These are phyloP conservation scores for Neoseiulus cucumeris DNA, from an alignment of 1,140 invertebrate species.

Conservation along the genomic window DNA sequence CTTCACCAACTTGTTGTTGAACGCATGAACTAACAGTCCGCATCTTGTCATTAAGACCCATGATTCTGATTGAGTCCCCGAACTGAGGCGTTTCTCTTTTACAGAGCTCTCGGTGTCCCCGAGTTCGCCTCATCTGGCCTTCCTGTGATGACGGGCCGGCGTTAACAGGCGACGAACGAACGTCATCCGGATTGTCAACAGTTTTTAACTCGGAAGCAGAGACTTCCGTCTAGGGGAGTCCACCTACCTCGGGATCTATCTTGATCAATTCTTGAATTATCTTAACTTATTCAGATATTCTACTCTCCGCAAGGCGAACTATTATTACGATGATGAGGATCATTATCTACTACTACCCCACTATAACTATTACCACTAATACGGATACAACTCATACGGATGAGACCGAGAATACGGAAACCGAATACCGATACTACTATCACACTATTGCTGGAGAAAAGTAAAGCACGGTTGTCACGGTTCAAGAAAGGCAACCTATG, in stretches of 20 bases:
- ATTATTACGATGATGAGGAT: too few species aligned
- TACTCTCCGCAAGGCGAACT: not conserved
- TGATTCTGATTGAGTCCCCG: not conserved
- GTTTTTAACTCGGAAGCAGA: not conserved
- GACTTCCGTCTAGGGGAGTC: conserved; percentile 1
- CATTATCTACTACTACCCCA: too few species aligned
- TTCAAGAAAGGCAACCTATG: too few species aligned
- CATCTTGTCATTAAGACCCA: not conserved
- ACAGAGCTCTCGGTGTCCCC: conserved; percentile 2
- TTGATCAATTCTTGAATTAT: conserved; percentile 12
- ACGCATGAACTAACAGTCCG: too few species aligned
- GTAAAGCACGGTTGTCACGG: too few species aligned
- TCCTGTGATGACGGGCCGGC: conserved; percentile 2
- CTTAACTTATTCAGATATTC: conserved; percentile 9
- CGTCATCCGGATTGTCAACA: not conserved
- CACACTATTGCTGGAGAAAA: too few species aligned
- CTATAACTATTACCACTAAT: too few species aligned
- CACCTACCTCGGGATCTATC: conserved; percentile 11
- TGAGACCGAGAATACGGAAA: too few species aligned
- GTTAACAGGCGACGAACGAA: not conserved
- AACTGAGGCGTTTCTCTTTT: not conserved
- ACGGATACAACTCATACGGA: too few species aligned
- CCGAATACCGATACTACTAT: too few species aligned
- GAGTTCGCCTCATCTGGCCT: not conserved
- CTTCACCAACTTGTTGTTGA: too few species aligned